Evolutionary conservation across 1,140 invertebrate species (phyloP).

Genomic region (Dreissena rostriformis): DNA sequence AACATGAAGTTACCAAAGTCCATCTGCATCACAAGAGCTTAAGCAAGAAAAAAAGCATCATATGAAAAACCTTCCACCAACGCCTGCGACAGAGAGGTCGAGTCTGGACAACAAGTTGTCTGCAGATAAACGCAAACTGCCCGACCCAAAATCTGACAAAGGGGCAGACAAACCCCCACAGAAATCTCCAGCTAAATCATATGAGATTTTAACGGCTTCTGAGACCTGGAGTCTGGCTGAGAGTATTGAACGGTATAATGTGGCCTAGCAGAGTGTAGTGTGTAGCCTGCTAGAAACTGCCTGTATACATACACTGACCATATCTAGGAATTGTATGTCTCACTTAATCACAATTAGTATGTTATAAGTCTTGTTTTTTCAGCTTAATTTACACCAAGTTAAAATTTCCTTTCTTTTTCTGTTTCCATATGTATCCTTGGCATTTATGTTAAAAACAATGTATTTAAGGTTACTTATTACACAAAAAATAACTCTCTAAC

Average conservation of each 20-base stretch:
- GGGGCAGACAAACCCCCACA: background rate
- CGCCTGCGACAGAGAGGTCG: background rate
- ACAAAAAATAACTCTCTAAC: too few relatives aligned
- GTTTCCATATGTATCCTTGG: too few relatives aligned
- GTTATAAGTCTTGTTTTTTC: too few relatives aligned
- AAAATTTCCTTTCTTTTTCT: too few relatives aligned
- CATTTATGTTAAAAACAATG: too few relatives aligned
- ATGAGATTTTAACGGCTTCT: slow-evolving; percentile 51
- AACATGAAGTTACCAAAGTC: background rate
- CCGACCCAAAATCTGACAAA: slow-evolving; percentile 7
- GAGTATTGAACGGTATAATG: slow-evolving; percentile 51
- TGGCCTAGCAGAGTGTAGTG: background rate
- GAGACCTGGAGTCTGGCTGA: slow-evolving; percentile 54
- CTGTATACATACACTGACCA: too few relatives aligned
- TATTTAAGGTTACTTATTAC: too few relatives aligned
- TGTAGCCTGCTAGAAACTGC: too few relatives aligned
- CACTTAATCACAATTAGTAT: too few relatives aligned
- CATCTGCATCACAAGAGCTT: background rate
- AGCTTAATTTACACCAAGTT: too few relatives aligned
- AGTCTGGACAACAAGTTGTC: background rate
- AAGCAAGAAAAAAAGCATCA: background rate
- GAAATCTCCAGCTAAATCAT: slow-evolving; percentile 51
- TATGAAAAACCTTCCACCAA: background rate
- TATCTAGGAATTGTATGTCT: too few relatives aligned
- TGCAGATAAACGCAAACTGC: slow-evolving; percentile 40